These are phyloP conservation scores for Pandemis heparana DNA, from an alignment of 2,888 invertebrate genomes.

Conservation along the genomic window DNA sequence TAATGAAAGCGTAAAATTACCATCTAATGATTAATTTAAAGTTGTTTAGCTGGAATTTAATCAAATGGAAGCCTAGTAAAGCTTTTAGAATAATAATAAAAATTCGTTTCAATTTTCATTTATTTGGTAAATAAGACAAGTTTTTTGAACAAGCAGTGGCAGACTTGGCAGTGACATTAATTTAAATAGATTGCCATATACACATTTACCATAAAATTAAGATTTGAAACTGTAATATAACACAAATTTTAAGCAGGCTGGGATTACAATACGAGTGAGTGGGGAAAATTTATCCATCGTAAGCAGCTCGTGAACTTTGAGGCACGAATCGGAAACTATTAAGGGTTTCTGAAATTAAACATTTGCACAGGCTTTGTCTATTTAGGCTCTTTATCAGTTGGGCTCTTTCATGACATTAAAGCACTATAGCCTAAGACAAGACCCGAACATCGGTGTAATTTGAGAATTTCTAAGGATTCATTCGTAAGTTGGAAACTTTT, in stretches of 20 bases:
- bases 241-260: not conserved
- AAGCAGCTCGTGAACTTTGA: slow-evolving; percentile 18
- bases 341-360: slow-evolving; percentile 37
- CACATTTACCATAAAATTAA: not conserved
- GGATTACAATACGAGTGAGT: not conserved
- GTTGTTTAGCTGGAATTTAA: no score
- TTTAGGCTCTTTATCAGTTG: slow-evolving; percentile 35
- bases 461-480: not conserved
- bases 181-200: not conserved
- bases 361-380: slow-evolving; percentile 35
- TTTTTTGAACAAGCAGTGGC: not conserved
- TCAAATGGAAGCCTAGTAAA: no score
- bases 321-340: slow-evolving; percentile 26
- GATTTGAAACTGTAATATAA: not conserved
- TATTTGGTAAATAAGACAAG: no score
- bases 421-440: slow-evolving; percentile 14
- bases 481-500: not conserved
- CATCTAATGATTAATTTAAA: no score
- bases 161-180: not conserved
- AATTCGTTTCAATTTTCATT: no score
- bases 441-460: slow-evolving; percentile 1
- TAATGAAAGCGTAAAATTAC: no score
- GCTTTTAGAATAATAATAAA: no score
- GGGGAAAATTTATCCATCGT: not conserved
- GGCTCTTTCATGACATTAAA: slow-evolving; percentile 19